These are phyloP conservation scores for Brevimyrus niger DNA, from an alignment of 2,113 vertebrate species.

Conservation along the genomic window DNA sequence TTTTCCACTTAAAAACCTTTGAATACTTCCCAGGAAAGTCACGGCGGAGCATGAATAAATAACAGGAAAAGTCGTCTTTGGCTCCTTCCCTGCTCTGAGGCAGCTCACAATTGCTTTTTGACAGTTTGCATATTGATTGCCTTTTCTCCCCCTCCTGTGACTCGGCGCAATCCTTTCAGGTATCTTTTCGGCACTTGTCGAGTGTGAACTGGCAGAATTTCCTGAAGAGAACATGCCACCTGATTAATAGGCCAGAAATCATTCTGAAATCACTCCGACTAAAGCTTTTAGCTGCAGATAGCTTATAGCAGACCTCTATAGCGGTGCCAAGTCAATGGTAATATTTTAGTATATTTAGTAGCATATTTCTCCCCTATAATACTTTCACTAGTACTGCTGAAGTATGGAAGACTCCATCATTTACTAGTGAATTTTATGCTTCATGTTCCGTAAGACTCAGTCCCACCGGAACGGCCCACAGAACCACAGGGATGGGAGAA, in stretches of 20 bases:
- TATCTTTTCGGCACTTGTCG: not conserved
- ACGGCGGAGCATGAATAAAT: not conserved
- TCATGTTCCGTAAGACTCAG: not conserved
- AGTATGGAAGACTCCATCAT: not conserved
- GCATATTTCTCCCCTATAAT: not conserved
- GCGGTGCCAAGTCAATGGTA: not conserved
- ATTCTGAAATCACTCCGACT: not conserved
- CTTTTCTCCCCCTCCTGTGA: not conserved
- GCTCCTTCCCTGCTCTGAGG: not conserved
- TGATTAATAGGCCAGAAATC: conserved; percentile 8
- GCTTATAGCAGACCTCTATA: not conserved
- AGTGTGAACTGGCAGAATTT: not conserved
- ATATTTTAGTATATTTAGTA: not conserved
- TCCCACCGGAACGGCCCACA: not conserved
- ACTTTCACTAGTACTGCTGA: not conserved
- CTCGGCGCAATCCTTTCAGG: not conserved
- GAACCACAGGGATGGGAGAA: not conserved
- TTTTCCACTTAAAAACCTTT: not conserved
- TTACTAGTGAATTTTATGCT: not conserved
- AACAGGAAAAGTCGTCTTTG: not conserved
- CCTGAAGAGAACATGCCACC: not conserved
- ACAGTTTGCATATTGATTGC: not conserved
- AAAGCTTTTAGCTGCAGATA: not conserved
- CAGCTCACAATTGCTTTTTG: not conserved
- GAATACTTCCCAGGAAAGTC: conserved; percentile 5